These are phyloP conservation scores for Phocides pigmalion DNA, from an alignment of 1,140 invertebrate genomes.

Conservation along the genomic window DNA sequence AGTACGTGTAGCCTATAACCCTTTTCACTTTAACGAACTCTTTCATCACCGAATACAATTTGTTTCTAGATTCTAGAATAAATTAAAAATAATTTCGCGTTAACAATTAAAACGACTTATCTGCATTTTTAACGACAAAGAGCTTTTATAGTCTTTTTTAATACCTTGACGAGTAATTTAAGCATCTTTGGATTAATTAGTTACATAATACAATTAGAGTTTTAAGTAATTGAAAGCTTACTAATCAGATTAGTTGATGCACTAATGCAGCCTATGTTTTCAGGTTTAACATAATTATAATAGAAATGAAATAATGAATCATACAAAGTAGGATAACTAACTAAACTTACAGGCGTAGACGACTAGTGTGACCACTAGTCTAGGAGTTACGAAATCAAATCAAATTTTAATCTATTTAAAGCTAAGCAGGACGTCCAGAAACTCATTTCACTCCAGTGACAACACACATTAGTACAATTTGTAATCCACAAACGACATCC, in stretches of 20 bases:
- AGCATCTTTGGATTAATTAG: constrained; percentile 30
- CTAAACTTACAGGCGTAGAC: constrained; percentile 30
- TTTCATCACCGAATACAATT: constrained; percentile 8
- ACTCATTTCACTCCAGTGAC: constrained; percentile 50
- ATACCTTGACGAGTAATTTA: constrained; percentile 20
- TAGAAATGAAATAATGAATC: constrained; percentile 19
- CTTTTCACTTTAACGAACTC: not conserved
- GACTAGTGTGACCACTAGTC: constrained; percentile 31
- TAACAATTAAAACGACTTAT: constrained; percentile 24
- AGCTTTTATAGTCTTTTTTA: constrained; percentile 28
- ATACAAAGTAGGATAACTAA: constrained; percentile 22
- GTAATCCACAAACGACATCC: constrained; percentile 54
- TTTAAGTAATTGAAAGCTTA: constrained; percentile 16
- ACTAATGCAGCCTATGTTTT: constrained; percentile 15
- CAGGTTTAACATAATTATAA: constrained; percentile 17
- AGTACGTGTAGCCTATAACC: constrained; percentile 4
- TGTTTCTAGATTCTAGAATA: constrained; percentile 10
- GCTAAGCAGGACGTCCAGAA: constrained; percentile 75
- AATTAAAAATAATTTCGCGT: constrained; percentile 21
- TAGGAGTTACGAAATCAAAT: constrained; percentile 43
- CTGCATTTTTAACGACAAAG: constrained; percentile 18
- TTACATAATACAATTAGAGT: constrained; percentile 20
- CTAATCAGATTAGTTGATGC: constrained; percentile 20
- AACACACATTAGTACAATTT: constrained; percentile 48
- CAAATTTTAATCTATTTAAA: constrained; percentile 73